Evolutionary conservation across 1,140 invertebrate species (phyloP).

Genomic region (Cardiocondyla obscurior): DNA sequence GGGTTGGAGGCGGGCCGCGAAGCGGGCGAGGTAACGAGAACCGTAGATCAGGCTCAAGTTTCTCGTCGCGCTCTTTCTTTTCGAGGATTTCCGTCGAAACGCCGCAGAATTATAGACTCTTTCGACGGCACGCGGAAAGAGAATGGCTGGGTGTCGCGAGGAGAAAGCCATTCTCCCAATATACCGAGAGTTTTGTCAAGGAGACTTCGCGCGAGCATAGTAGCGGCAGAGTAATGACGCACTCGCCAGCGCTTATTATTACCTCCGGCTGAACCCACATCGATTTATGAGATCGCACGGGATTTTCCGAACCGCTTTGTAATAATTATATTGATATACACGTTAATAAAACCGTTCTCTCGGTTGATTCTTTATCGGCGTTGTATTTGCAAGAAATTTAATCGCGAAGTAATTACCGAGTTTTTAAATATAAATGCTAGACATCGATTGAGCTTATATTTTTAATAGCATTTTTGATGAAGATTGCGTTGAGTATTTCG

Average conservation of each 20-base stretch:
- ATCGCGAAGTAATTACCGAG: background rate
- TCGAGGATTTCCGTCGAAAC: conserved; percentile 36
- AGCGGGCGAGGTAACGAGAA: conserved; percentile 41
- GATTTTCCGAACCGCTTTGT: background rate
- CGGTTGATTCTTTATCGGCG: background rate
- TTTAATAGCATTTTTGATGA: background rate
- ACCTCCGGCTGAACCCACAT: background rate
- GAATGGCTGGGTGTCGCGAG: background rate
- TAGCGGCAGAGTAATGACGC: background rate
- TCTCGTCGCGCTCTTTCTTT: conserved; percentile 43
- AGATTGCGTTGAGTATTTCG: background rate
- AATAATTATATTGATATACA: background rate
- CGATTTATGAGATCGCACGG: conserved; percentile 15
- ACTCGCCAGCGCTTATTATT: conserved; percentile 3
- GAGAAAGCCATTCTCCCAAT: background rate
- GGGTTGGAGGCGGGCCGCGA: conserved; percentile 31
- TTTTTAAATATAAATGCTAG: background rate
- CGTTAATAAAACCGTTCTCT: background rate
- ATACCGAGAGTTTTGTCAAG: background rate
- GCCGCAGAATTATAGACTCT: conserved; percentile 51
- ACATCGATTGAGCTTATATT: background rate
- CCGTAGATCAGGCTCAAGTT: conserved; percentile 53
- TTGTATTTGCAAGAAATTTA: background rate
- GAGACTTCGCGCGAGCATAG: background rate
- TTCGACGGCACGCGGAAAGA: conserved; percentile 8